These are phyloP conservation scores for Polietes domitor DNA, from an alignment of 2,888 invertebrate genomes.

Conservation along the genomic window DNA sequence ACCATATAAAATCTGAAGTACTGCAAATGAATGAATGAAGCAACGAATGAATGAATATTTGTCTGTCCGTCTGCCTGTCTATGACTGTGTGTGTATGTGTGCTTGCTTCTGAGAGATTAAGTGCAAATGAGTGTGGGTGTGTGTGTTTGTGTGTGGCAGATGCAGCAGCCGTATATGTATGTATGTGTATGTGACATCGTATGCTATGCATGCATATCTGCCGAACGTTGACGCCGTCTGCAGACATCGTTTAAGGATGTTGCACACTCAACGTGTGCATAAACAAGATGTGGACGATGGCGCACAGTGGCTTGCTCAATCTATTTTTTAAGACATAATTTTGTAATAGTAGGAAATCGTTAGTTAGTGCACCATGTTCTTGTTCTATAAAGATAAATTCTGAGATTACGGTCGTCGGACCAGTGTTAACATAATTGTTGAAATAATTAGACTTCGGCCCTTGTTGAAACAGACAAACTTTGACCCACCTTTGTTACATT, in stretches of 20 bases:
- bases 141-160: slow-evolving; percentile 49
- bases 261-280: slow-evolving; percentile 55
- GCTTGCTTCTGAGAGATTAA: neutral
- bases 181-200: neutral
- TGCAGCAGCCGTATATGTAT: slow-evolving; percentile 34
- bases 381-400: too few relatives aligned
- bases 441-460: too few relatives aligned
- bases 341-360: too few relatives aligned
- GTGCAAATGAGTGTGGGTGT: slow-evolving; percentile 1
- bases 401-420: too few relatives aligned
- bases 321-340: too few relatives aligned
- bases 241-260: slow-evolving; percentile 61
- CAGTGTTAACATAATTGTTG: too few relatives aligned
- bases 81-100: neutral
- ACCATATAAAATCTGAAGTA: slow-evolving; percentile 26
- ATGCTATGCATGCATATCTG: slow-evolving; percentile 51
- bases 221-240: slow-evolving; percentile 47
- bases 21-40: slow-evolving; percentile 33
- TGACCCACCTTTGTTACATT: too few relatives aligned
- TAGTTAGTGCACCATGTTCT: too few relatives aligned
- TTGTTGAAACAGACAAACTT: too few relatives aligned
- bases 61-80: neutral
- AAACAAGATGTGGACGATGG: slow-evolving; percentile 10
- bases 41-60: slow-evolving; percentile 23
- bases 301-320: neutral